Conservation (phyloP, 2,113 vertebrate species). For the Ranitomeya imitator region DNA sequence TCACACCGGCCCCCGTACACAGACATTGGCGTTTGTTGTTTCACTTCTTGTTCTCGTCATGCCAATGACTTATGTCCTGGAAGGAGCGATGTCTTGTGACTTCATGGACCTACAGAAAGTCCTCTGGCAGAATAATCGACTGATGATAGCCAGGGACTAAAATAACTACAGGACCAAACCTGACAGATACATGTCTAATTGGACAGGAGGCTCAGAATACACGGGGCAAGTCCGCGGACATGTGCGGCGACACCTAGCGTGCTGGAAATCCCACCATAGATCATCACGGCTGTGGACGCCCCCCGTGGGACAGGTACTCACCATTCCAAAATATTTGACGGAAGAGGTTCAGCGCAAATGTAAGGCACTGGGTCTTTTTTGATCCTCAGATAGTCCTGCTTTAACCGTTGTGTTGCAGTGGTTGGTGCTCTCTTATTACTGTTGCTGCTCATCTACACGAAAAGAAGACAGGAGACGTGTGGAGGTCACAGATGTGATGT, state of each 20-base stretch:
- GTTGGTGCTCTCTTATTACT: conserved; percentile 94
- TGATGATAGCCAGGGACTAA: neutral
- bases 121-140: neutral
- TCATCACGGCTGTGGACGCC: too few species aligned
- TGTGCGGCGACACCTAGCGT: neutral
- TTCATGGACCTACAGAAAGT: neutral
- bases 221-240: neutral
- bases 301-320: conserved; percentile 63
- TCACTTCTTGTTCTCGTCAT: neutral
- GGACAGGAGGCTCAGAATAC: neutral
- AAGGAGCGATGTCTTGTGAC: neutral
- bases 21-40: neutral
- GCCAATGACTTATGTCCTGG: neutral
- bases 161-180: neutral
- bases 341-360: conserved; percentile 95
- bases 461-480: neutral
- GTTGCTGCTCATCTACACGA: conserved; percentile 89
- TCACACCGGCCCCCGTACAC: too few species aligned
- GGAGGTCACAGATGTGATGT: neutral
- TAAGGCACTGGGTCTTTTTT: conserved; percentile 99
- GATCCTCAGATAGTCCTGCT: conserved; percentile 97
- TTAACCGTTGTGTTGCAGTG: conserved; percentile 94
- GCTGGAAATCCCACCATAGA: too few species aligned
- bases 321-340: conserved; percentile 98
- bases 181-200: neutral